phyloP scores from a whole-genome alignment of 1,140 invertebrate genomes.

The Theocolax elegans region DNA sequence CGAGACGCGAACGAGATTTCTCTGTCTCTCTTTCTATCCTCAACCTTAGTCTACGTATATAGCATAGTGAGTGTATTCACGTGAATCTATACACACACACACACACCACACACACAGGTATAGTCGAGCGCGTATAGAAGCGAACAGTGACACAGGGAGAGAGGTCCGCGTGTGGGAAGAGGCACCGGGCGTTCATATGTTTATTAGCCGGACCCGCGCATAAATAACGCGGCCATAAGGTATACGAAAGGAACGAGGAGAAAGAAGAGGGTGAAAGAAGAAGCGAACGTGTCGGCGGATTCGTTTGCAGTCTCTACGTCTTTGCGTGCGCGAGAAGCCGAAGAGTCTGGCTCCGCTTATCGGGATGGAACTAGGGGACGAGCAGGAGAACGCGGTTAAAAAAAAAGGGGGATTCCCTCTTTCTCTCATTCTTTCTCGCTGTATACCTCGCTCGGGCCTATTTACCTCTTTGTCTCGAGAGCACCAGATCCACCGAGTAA shows the following conservation, averaged over 20 bases:
- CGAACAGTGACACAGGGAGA: no score
- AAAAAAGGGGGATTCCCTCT: slow-evolving; percentile 39
- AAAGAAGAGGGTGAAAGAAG: slow-evolving; percentile 38
- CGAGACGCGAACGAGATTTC: slow-evolving; percentile 40
- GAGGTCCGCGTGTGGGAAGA: slow-evolving; percentile 50
- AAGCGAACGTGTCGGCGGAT: slow-evolving; percentile 26
- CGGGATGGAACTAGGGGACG: slow-evolving; percentile 25
- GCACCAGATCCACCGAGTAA: slow-evolving; percentile 62
- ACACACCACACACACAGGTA: not conserved
- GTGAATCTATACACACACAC: not conserved
- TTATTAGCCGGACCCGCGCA: slow-evolving; percentile 67
- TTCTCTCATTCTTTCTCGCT: not conserved
- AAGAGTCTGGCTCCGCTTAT: slow-evolving; percentile 19
- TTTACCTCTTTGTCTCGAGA: slow-evolving; percentile 18
- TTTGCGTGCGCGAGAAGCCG: not conserved
- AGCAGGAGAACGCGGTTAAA: slow-evolving; percentile 16
- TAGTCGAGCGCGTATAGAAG: no score
- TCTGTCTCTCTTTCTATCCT: not conserved
- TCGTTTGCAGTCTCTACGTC: not conserved
- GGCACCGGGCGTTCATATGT: slow-evolving; percentile 66
- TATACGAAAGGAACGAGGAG: slow-evolving; percentile 46
- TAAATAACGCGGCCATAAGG: slow-evolving; percentile 67
- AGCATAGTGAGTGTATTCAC: no score
- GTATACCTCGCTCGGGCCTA: slow-evolving; percentile 7
- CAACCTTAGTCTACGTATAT: not conserved